Base-by-base conservation (phyloP, 2,113 vertebrate genomes). In the Albula glossodonta region DNA sequence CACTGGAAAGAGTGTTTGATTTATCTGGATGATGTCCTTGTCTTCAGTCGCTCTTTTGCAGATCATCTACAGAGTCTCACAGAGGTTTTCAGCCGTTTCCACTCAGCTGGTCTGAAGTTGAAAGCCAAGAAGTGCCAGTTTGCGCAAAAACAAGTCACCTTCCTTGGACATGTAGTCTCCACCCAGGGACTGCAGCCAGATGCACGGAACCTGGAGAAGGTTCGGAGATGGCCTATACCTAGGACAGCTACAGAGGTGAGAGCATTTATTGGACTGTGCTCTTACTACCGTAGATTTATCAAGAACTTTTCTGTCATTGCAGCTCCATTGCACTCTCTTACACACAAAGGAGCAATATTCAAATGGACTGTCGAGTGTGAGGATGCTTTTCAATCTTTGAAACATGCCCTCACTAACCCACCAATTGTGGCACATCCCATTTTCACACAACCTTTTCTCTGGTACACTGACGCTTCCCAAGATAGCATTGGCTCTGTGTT, bases 221-320 rank as follows among this genome's bases (percentile, higher is more conserved):
- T 86, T 53, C 7, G 7, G 4, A 17, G 15, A 5, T 89, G 83
- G 86, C 81, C 87, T 51, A 79, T 25, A 0, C 85, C 81, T 19
- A 19, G 3, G 1, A 77, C 87, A 5, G 0, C 85, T 7, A 85
- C 87, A n/a, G 85, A 88, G 25, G 87, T 87, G 4, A 70, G 70
- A 87, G 87, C 85, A 63, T 88, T 88, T 78, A 11, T 87, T 9
- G 85, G 85, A 10, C 51, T 87, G 8, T 87, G 85, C 17, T 89
- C 83, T 7, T 89, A 86, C 19, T 86, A 86, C 11, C 9, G 80
- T 19, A 78, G 70, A 7, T 88, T 89, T 57, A n/a, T 89, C 7
- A 63, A 56, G 15, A 80, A 80, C 4, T 86, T 80, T 85, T 49
- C 85, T 50, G 4, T 13, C 4, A 11, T 60, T 63, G 83, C 85